Base-by-base conservation (phyloP, 2,888 invertebrate genomes). In the Labia minor region DNA sequence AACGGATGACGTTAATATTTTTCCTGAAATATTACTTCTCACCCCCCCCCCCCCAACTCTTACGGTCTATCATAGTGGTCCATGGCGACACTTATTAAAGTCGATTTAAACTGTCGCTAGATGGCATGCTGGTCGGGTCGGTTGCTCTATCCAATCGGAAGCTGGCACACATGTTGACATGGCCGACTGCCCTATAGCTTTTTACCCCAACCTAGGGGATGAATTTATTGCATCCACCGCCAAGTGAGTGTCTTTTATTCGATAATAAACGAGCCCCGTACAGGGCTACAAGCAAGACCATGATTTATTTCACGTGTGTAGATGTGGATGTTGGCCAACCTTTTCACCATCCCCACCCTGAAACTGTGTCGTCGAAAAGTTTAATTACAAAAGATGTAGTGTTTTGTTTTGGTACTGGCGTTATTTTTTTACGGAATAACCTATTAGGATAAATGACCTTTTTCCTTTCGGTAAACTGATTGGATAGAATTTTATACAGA, bases 231-330 rank as follows among this genome's bases (percentile, higher is more conserved):
- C 49, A 49, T 4, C 49, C 49, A 49, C 49, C 49, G 49, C 49
- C 49, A 49, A 49, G 49, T 49, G 49, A 49, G 49, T 49, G 49
- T 49, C 49, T 49, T 49, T 49, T 49, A 49, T 49, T 49, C 49
- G 49, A 49, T 49, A 49, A 49, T 49, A 49, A 49, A 49, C 49
- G 49, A 49, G 49, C 49, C 49, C 49, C 49, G 49, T 49, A 16
- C 49, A 49, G 49, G 16, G 49, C 14, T 49, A 49, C 49, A 49
- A 49, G 49, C 49, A 49, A 49, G n/a, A 2, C 49, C 49, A 49
- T 49, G 49, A 49, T 49, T 49, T 49, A 49, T 49, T 49, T 49
- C 49, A 49, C 49, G 49, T 49, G 49, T 49, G 49, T 49, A 49
- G 49, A 49, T 49, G 49, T 49, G 49, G 49, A 49, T 49, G 49